Percentiles rank a stretch among this genome's conserved stretches.
Conservation (phyloP, 1,140 invertebrate species). For the Halictus rubicundus region DNA sequence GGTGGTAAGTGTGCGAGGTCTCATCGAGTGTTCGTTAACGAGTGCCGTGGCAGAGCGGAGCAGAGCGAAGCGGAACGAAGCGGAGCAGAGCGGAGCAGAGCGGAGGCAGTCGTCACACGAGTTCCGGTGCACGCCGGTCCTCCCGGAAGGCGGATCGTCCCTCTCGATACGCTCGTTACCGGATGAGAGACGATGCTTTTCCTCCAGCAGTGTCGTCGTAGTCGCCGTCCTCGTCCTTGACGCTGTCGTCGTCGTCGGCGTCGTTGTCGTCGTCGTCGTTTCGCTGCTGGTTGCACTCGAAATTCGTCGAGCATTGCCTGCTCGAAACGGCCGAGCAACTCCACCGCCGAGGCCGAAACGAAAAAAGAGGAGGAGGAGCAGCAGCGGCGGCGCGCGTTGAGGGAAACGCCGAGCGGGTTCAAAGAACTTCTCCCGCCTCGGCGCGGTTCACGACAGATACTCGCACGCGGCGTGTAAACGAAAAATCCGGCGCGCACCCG, state of each 20-base stretch:
- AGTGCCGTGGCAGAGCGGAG: constrained; percentile 17
- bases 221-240: background rate
- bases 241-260: background rate
- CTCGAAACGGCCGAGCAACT: constrained; percentile 16
- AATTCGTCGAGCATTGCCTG: background rate
- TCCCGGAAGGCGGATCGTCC: constrained; percentile 14
- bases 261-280: too few species aligned
- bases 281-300: background rate
- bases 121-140: constrained; percentile 3
- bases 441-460: constrained; percentile 23
- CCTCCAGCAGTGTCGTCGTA: background rate
- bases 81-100: background rate
- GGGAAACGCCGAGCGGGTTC: constrained; percentile 14
- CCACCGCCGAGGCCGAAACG: background rate
- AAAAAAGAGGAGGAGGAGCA: constrained; percentile 6
- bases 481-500: constrained; percentile 13
- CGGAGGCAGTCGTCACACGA: background rate
- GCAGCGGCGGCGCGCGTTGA: constrained; percentile 6
- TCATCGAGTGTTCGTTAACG: constrained; percentile 44
- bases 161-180: constrained; percentile 39
- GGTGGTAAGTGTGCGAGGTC: constrained; percentile 13
- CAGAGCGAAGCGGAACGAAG: background rate
- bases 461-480: constrained; percentile 22
- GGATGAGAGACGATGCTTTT: constrained; percentile 5
- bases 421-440: constrained; percentile 28